These are phyloP conservation scores for Sweltsa coloradensis DNA, from an alignment of 1,140 invertebrate species.

Conservation along the genomic window DNA sequence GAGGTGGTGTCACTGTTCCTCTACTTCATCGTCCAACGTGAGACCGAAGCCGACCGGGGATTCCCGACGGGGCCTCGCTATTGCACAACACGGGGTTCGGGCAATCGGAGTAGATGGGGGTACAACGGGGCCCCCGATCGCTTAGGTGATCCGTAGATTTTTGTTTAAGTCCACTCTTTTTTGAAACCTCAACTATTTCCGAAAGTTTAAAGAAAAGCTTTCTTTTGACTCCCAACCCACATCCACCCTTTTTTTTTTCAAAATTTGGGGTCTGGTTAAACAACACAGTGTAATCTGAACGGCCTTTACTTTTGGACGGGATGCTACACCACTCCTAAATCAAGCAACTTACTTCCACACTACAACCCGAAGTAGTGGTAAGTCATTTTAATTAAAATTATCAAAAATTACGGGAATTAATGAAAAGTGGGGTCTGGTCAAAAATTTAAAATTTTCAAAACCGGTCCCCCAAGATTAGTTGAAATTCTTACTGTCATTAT, in stretches of 20 bases:
- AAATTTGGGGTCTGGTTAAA: background rate
- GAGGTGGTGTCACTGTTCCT: slow-evolving; percentile 70
- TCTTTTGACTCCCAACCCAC: background rate
- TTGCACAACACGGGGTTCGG: slow-evolving; percentile 70
- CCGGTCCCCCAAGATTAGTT: too few relatives aligned
- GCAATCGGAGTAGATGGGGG: slow-evolving; percentile 69
- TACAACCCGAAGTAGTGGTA: too few relatives aligned
- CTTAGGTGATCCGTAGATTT: slow-evolving; percentile 53
- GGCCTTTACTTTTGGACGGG: too few relatives aligned
- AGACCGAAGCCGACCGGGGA: slow-evolving; percentile 52
- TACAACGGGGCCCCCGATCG: slow-evolving; percentile 78
- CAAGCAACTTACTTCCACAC: too few relatives aligned
- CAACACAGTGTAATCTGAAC: too few relatives aligned
- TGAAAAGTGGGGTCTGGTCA: too few relatives aligned
- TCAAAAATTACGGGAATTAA: too few relatives aligned
- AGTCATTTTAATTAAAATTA: too few relatives aligned
- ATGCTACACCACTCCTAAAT: background rate
- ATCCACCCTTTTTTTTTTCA: background rate
- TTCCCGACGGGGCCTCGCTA: slow-evolving; percentile 65
- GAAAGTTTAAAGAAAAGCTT: background rate
- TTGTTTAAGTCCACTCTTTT: too few relatives aligned
- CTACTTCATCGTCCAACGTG: slow-evolving; percentile 70
- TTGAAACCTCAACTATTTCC: background rate
- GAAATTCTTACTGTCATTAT: too few relatives aligned
- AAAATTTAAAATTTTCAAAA: too few relatives aligned